Evolutionary conservation across 2,797 vertebrate species (phyloP), one percentile per base, ranked within the genome.

Genomic region (Crotalus adamanteus): DNA sequence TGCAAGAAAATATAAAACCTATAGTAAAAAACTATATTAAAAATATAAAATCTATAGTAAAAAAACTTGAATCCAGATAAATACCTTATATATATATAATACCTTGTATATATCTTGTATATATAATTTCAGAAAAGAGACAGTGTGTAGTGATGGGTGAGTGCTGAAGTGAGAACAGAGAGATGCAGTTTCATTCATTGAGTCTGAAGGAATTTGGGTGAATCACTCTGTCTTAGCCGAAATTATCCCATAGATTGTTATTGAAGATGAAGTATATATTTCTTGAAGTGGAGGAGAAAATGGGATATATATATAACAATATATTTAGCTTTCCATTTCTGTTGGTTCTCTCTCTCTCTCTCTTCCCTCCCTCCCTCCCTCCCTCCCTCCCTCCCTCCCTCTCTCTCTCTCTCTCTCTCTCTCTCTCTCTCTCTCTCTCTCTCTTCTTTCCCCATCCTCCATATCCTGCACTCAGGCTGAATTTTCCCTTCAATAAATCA

Each of bases 321-420:
- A 16, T 69, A 31, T 69, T 69, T 69, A 31, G 12, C 13, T 69
- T 69, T 69, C n/a, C n/a, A 69, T 16, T 69, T 69, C n/a, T 69
- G n/a, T 12, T 85, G 8, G 51, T 20, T 83, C 16, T n/a, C 26
- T 55, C 5, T 22, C 37, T 2, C 37, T 37, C 37, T 2, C 31
- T 2, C 31, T 37, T 37, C 31, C 31, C 31, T 37, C 31, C 31
- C 31, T 37, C 31, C 31, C 31, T 37, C 31, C 31, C 31, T 37
- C 37, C 37, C 37, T 37, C 37, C 37, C 37, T 37, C 37, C 37
- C 26, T 55, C 1, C 4, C 12, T 28, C 12, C 1, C 11, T 0
- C 3, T 6, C 5, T 28, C 25, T 2, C 83, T 28, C 12, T 1
- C 83, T 28, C 12, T 3, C 22, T 0, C 6, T 13, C 4, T 6